Evolutionary conservation across 1,140 invertebrate genomes (phyloP), one percentile per base, ranked within the genome.

Genomic region (Euglossa dilemma): DNA sequence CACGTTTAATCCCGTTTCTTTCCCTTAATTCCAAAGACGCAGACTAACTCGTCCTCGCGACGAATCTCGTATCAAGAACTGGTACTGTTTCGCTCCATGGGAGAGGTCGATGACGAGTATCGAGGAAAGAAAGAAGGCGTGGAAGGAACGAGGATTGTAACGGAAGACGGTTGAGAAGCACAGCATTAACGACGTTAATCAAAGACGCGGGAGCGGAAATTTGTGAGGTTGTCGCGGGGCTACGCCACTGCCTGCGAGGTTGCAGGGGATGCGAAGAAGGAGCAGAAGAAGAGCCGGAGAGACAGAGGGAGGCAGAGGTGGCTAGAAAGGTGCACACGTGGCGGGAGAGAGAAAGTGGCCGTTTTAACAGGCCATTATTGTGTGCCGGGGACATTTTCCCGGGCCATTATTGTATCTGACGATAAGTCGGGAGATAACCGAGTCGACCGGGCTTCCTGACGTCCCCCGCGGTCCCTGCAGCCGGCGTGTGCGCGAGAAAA

Each of bases 341-440:
- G 66, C 54, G 11, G 14, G 75, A 79, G 71, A 56, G 86, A 67
- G 69, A 88, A 84, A 87, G 76, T 76, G 72, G 78, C 56, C 84
- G 87, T 87, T 91, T 92, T 91, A 91, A 91, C 90, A 86, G 89
- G 83, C 86, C 84, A 84, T 88, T 90, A 91, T 91, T 89, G 87
- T 85, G 80, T 52, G 85, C 80, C 80, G 81, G 88, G 83, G 77
- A 90, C 89, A 80, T 90, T 91, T 89, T 89, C 90, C 89, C 87
- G 83, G 72, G 75, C 87, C 85, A 89, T 91, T 92, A 91, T 91
- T 90, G 85, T 90, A 90, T 90, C 86, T 87, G 87, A 86, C 84
- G 84, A 92, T 92, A 92, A 91, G 87, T 91, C 87, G 85, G 76
- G 84, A 91, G 91, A 91, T 91, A 91, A 91, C 80, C 66, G 88